These are phyloP conservation scores for Eudyptes chrysolophus DNA, from an alignment of 2,113 vertebrate species.

Conservation along the genomic window DNA sequence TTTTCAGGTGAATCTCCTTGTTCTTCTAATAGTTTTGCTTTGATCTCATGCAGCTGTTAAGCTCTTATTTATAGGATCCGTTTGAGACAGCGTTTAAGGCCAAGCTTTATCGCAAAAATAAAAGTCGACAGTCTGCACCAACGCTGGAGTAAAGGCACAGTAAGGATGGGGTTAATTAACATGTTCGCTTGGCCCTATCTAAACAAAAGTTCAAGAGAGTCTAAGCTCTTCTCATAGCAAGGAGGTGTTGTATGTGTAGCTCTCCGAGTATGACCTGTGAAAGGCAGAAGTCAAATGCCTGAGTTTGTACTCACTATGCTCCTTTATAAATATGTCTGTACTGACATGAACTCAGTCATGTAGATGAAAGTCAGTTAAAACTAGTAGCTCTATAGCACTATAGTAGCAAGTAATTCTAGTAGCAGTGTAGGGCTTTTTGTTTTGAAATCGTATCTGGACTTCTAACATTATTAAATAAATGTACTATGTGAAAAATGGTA, in stretches of 20 bases:
- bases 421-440: background rate
- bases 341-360: background rate
- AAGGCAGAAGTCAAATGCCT: background rate
- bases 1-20: conserved; percentile 86
- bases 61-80: background rate
- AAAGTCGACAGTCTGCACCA: background rate
- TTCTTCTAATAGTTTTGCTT: background rate
- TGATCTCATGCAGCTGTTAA: background rate
- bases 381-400: background rate
- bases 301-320: background rate
- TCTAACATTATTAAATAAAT: background rate
- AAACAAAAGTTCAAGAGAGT: background rate
- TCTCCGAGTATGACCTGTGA: background rate
- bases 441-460: background rate
- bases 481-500: background rate
- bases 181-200: background rate
- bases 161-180: background rate
- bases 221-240: background rate
- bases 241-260: background rate
- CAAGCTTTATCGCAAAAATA: background rate
- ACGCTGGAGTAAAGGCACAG: background rate
- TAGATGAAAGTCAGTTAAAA: background rate
- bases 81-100: background rate
- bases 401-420: background rate
- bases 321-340: background rate